Conservation (phyloP, 1,140 invertebrate species). For the Patella vulgata region DNA sequence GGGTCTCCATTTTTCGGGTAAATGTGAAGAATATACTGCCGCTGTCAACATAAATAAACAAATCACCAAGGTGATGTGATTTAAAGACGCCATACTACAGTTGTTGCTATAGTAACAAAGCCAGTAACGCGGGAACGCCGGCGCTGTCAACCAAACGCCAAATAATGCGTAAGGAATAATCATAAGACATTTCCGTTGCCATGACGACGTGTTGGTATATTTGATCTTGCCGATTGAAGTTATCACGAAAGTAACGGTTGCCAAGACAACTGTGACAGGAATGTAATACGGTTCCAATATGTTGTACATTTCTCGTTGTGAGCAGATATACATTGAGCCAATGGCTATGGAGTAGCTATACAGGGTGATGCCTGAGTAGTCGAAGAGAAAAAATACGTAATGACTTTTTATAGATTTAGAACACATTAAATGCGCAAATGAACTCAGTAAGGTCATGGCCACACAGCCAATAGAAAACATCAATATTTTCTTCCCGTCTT, state of each 20-base stretch:
- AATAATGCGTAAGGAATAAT: constrained; percentile 32
- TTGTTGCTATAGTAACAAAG: constrained; percentile 29
- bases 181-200: constrained; percentile 43
- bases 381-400: constrained; percentile 54
- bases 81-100: constrained; percentile 38
- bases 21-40: constrained; percentile 63
- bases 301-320: constrained; percentile 30
- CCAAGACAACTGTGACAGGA: constrained; percentile 35
- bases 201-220: constrained; percentile 36
- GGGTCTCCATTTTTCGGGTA: constrained; percentile 65
- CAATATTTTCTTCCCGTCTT: too few relatives aligned
- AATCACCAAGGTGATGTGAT: constrained; percentile 37
- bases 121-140: constrained; percentile 34
- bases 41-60: constrained; percentile 39
- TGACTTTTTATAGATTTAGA: constrained; percentile 49
- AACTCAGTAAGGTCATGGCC: constrained; percentile 35
- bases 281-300: constrained; percentile 29
- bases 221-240: constrained; percentile 42
- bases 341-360: constrained; percentile 50
- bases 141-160: constrained; percentile 33
- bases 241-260: constrained; percentile 39
- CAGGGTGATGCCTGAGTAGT: constrained; percentile 57
- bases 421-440: constrained; percentile 55
- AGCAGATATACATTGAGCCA: constrained; percentile 41
- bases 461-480: constrained; percentile 43